Percentiles rank a stretch among this genome's conserved stretches.
phyloP scores from a whole-genome alignment of 2,113 vertebrate genomes.

The Physeter macrocephalus region DNA sequence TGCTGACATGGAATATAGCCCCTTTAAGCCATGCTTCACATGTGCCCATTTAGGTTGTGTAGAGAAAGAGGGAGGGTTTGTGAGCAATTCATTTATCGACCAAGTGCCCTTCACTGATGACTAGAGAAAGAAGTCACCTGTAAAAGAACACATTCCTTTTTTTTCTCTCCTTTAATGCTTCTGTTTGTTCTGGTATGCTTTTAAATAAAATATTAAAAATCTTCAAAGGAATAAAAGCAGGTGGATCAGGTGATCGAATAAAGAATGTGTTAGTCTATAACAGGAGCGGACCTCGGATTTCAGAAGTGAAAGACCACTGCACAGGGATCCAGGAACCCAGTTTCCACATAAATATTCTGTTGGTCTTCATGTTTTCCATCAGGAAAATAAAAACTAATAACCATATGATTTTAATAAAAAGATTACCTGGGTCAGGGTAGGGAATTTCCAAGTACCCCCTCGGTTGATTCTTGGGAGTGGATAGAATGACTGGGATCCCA shows the following conservation, averaged over 20 bases:
- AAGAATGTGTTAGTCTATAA: neutral
- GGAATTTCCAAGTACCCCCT: neutral
- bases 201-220: neutral
- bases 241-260: neutral
- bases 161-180: neutral
- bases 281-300: neutral
- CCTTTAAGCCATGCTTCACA: neutral
- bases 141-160: neutral
- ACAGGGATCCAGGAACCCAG: too few species aligned
- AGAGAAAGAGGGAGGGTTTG: neutral
- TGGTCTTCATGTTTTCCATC: neutral
- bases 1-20: too few species aligned
- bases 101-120: neutral
- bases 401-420: slow-evolving; percentile 7
- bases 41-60: too few species aligned
- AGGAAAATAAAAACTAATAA: slow-evolving; percentile 31
- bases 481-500: neutral
- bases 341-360: neutral
- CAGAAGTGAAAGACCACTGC: neutral
- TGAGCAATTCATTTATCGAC: neutral
- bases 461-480: neutral
- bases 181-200: neutral
- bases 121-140: neutral
- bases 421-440: neutral
- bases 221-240: neutral